Base-by-base conservation (phyloP, 2,113 vertebrate species). In the Cettia cetti region DNA sequence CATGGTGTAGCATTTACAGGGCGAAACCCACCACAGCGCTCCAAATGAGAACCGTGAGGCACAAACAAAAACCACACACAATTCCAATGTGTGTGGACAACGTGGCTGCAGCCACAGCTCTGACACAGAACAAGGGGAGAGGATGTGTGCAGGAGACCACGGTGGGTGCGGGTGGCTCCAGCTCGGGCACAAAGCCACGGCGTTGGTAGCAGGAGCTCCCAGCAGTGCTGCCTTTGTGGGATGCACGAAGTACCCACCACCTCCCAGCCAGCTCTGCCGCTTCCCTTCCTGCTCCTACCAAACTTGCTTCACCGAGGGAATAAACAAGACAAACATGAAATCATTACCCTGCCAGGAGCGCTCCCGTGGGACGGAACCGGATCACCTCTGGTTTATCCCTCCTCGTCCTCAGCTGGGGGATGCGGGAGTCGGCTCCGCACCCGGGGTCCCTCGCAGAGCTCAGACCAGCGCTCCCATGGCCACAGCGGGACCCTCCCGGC, bases 71-170 rank as follows among this genome's bases (percentile, higher is more conserved):
- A 70, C 33, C 70, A 53, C 44, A 69, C 63, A 40, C 53, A 18
- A 19, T n/a, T 35, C 31, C 52, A 49, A 4, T 1, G 33, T 1
- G 27, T 42, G 61, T 2, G 7, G 87, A 68, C 56, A 66, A 22
- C 2, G 11, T 5, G 39, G 84, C 77, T 13, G 2, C 5, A 1
- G 59, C 74, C 13, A 4, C n/a, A 28, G 50, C 53, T 49, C 35
- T 1, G 18, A 24, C 9, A 15, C 31, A 52, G 21, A 61, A 63
- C 42, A 22, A 45, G 49, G 44, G 49, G 30, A 52, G 15, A 35
- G 69, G 39, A 30, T 0, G 6, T 12, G 4, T 5, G 37, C 7
- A 7, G 45, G 42, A 45, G 42, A 40, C 68, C 2, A 0, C 0
- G 1, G 42, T 6, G 4, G 59, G 33, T 10, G n/a, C 16, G 7